phyloP scores from a whole-genome alignment of 2,113 vertebrate species.

The Nanorana parkeri region DNA sequence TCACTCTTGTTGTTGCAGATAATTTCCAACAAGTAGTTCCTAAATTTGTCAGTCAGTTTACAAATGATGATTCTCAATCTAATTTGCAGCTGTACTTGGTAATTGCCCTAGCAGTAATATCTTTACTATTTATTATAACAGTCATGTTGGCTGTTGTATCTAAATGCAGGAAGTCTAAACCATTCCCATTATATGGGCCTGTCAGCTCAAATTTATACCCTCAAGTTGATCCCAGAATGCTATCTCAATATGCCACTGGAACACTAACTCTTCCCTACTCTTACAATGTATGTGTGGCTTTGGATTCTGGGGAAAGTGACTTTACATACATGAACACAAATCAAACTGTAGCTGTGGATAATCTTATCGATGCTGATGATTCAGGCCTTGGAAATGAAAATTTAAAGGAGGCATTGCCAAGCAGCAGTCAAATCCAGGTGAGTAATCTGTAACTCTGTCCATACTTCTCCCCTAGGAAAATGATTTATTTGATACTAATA shows the following conservation, averaged over 20 bases:
- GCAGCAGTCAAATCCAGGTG: slow-evolving; percentile 44
- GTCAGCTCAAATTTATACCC: slow-evolving; percentile 63
- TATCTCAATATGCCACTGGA: slow-evolving; percentile 59
- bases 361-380: background rate
- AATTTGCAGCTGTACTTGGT: too few relatives aligned
- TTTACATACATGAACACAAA: slow-evolving; percentile 57
- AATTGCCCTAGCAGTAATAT: too few relatives aligned
- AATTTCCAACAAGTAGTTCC: too few relatives aligned
- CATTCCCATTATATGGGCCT: too few relatives aligned
- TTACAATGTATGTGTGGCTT: slow-evolving; percentile 66
- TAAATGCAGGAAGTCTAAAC: too few relatives aligned
- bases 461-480: too few relatives aligned
- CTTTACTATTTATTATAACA: too few relatives aligned
- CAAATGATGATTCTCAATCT: too few relatives aligned
- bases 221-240: slow-evolving; percentile 62
- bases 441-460: slow-evolving; percentile 2
- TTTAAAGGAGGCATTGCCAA: background rate
- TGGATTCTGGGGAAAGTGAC: slow-evolving; percentile 66
- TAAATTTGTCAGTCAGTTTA: too few relatives aligned
- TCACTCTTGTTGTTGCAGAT: too few relatives aligned
- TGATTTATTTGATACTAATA: too few relatives aligned
- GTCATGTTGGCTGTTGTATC: too few relatives aligned
- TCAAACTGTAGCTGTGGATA: background rate
- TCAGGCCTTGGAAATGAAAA: background rate
- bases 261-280: slow-evolving; percentile 65